phyloP scores from a whole-genome alignment of 2,888 invertebrate species.

The Subacronicta megacephala region DNA sequence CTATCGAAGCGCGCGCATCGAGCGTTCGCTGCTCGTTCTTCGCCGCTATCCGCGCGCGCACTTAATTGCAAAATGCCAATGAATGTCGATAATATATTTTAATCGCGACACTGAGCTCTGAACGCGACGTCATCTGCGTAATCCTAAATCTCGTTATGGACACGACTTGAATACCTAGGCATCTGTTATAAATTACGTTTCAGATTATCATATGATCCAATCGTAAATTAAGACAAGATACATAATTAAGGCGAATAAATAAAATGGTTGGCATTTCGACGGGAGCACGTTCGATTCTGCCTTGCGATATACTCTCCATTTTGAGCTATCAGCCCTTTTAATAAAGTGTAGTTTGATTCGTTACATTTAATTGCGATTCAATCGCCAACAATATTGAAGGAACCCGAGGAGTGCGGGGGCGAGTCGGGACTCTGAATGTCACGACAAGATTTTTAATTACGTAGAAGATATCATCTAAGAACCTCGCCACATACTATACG shows the following conservation, averaged over 20 bases:
- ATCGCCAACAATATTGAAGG: slow-evolving; percentile 88
- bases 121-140: slow-evolving; percentile 79
- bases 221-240: slow-evolving; percentile 90
- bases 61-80: slow-evolving; percentile 87
- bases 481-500: slow-evolving; percentile 79
- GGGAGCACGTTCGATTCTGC: slow-evolving; percentile 88
- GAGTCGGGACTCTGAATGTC: slow-evolving; percentile 87
- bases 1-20: slow-evolving; percentile 85
- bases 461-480: slow-evolving; percentile 88
- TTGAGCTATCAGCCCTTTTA: slow-evolving; percentile 87
- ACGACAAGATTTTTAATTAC: slow-evolving; percentile 90
- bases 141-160: slow-evolving; percentile 89
- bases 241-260: slow-evolving; percentile 90
- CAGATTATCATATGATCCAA: slow-evolving; percentile 90
- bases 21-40: slow-evolving; percentile 62
- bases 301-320: slow-evolving; percentile 79
- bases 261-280: slow-evolving; percentile 90
- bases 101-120: slow-evolving; percentile 75
- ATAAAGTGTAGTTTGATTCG: slow-evolving; percentile 89
- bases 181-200: slow-evolving; percentile 87
- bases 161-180: slow-evolving; percentile 86
- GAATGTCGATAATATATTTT: slow-evolving; percentile 85
- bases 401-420: slow-evolving; percentile 85
- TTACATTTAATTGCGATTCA: slow-evolving; percentile 88
- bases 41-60: slow-evolving; percentile 72